Evolutionary conservation across 1,140 invertebrate species (phyloP).

Genomic region (Popillia japonica): DNA sequence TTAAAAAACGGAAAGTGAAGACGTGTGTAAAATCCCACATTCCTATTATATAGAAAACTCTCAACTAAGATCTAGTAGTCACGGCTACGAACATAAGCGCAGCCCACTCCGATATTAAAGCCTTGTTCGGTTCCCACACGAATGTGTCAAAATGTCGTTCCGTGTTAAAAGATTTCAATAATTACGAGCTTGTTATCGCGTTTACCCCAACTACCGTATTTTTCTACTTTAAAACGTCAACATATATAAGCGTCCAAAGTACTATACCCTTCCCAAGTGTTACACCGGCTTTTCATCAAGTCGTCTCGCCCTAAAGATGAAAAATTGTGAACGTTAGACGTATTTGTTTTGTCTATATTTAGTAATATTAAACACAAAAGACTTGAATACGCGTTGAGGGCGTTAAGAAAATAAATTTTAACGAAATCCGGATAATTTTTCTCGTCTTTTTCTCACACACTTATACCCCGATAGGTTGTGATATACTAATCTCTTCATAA

Average conservation of each 20-base stretch:
- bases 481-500: background rate
- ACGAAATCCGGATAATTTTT: background rate
- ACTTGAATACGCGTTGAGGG: background rate
- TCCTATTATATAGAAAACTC: conserved; percentile 7
- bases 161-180: conserved; percentile 23
- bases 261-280: background rate
- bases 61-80: background rate
- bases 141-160: conserved; percentile 22
- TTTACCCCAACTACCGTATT: conserved; percentile 29
- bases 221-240: conserved; percentile 24
- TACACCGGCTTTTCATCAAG: background rate
- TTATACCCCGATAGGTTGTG: background rate
- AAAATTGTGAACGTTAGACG: background rate
- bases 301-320: background rate
- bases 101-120: conserved; percentile 9
- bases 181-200: conserved; percentile 26
- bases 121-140: conserved; percentile 12
- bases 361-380: conserved; percentile 11
- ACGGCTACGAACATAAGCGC: background rate
- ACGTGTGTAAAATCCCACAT: conserved; percentile 14
- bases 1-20: background rate
- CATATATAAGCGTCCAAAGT: background rate
- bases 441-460: background rate
- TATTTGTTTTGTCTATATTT: conserved; percentile 2
- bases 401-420: conserved; percentile 19